phyloP scores from a whole-genome alignment of 2,797 vertebrate genomes.

The Nannoperca obscura region DNA sequence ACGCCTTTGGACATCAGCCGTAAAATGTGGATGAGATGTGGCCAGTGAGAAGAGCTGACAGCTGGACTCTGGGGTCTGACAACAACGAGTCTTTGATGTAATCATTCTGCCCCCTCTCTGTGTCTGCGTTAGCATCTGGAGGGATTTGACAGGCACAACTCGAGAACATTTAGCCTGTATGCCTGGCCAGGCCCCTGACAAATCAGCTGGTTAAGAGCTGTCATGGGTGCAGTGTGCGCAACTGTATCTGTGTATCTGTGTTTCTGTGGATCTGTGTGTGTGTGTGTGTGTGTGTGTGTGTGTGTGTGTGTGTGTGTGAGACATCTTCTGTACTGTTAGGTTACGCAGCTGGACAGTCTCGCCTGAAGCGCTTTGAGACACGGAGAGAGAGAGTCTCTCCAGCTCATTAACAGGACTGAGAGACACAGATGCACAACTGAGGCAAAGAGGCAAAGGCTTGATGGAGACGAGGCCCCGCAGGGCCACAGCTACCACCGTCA shows the following conservation, averaged over 20 bases:
- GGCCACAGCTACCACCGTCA: conserved; percentile 2
- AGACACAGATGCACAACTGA: conserved; percentile 43
- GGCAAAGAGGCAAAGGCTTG: conserved; percentile 11
- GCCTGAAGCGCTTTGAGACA: conserved; percentile 45
- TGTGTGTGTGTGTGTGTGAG: conserved; percentile 15
- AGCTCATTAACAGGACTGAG: conserved; percentile 58
- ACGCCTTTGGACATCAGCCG: conserved; percentile 29
- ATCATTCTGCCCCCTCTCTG: conserved; percentile 52
- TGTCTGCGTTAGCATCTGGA: conserved; percentile 42
- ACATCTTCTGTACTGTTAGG: conserved; percentile 35
- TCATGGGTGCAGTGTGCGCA: conserved; percentile 39
- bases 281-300: conserved; percentile 20
- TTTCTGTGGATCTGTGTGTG: conserved; percentile 14
- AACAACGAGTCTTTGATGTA: conserved; percentile 67
- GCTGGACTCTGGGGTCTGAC: conserved; percentile 58
- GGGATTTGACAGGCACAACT: conserved; percentile 61
- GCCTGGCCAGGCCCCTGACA: conserved; percentile 68
- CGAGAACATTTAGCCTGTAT: conserved; percentile 66
- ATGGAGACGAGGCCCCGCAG: neutral
- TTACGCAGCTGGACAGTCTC: conserved; percentile 58
- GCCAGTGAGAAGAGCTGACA: conserved; percentile 55
- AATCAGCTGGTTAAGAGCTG: conserved; percentile 79
- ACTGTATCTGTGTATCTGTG: conserved; percentile 15
- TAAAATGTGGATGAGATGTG: conserved; percentile 36
- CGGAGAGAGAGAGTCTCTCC: conserved; percentile 35